Evolutionary conservation across 2,113 vertebrate genomes (phyloP), one percentile per base, ranked within the genome.

Genomic region (Chloropsis hardwickii): DNA sequence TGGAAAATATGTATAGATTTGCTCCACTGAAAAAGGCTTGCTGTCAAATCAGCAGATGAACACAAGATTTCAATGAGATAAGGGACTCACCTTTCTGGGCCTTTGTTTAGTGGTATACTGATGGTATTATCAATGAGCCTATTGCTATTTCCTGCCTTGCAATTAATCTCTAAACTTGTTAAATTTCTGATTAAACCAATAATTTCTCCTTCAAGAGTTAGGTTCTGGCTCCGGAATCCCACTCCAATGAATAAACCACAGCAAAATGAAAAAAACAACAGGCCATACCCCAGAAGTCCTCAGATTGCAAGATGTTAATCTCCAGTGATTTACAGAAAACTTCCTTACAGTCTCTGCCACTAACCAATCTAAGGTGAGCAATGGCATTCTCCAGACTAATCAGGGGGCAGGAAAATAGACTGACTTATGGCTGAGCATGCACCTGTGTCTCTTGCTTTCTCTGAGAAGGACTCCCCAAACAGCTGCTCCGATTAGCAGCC

Each of bases 1-100:
- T 96, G 45, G 78, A 94, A 96, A 90, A 92, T 93, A 93, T 17
- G n/a, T 96, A 96, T 97, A 96, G 94, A 90, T 95, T 92, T 96
- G 25, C 69, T 95, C 48, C 61, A 93, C 94, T 88, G 90, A 81
- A 93, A 94, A 96, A 96, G 85, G n/a, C 76, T 83, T 88, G 47
- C 90, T 92, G 48, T 96, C 82, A 93, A 92, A 94, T 92, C 56
- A 84, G 79, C 79, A 96, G 90, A 92, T 29, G 85, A 95, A 71
- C 47, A 78, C 24, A 77, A 86, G 79, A 71, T 81, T 74, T 83
- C 64, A 51, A 10, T 8, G 35, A 96, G 66, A 82, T 78, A 74
- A 31, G 37, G 60, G 40, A 81, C 18, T 67, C 31, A 86, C 53
- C 67, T 95, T 93, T 93, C 71, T 64, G 67, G 12, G 91, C 16